Percentiles rank a stretch among this genome's conserved stretches.
These are phyloP conservation scores for Cryptocheilus praepositus DNA, from an alignment of 2,888 invertebrate genomes.

Conservation along the genomic window DNA sequence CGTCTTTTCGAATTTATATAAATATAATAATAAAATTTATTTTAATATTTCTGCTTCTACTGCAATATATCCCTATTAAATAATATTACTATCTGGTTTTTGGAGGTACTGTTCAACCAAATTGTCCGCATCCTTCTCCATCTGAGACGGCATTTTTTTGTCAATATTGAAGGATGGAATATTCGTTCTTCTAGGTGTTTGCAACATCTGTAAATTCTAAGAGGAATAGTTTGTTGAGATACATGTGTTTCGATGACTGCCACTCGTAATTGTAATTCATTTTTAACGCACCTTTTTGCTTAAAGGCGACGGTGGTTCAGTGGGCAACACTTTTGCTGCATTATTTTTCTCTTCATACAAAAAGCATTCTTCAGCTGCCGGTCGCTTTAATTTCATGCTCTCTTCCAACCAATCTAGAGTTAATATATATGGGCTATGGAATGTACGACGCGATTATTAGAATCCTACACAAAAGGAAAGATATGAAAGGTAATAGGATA, in stretches of 20 bases:
- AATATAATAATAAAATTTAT: no score
- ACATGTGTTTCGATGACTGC: background rate
- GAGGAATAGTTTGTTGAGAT: background rate
- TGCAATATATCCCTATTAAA: no score
- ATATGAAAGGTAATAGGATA: background rate
- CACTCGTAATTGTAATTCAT: background rate
- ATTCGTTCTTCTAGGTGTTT: conserved; percentile 69
- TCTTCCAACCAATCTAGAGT: conserved; percentile 85
- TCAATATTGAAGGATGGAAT: conserved; percentile 63
- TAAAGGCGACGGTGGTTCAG: conserved; percentile 78
- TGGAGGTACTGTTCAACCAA: conserved; percentile 66
- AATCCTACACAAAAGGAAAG: background rate
- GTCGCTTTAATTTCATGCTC: conserved; percentile 80
- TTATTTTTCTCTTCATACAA: conserved; percentile 54
- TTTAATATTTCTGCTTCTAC: no score
- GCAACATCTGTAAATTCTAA: conserved; percentile 76
- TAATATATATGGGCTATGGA: conserved; percentile 79
- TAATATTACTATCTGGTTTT: conserved; percentile 39
- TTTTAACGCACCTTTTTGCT: conserved; percentile 75
- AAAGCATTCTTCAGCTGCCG: conserved; percentile 78
- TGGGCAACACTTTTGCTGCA: conserved; percentile 56
- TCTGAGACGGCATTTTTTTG: conserved; percentile 27
- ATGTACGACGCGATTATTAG: conserved; percentile 6
- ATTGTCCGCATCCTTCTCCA: conserved; percentile 52
- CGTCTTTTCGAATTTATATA: no score